These are phyloP conservation scores for Anoplophora glabripennis DNA, from an alignment of 1,140 invertebrate species.

Conservation along the genomic window DNA sequence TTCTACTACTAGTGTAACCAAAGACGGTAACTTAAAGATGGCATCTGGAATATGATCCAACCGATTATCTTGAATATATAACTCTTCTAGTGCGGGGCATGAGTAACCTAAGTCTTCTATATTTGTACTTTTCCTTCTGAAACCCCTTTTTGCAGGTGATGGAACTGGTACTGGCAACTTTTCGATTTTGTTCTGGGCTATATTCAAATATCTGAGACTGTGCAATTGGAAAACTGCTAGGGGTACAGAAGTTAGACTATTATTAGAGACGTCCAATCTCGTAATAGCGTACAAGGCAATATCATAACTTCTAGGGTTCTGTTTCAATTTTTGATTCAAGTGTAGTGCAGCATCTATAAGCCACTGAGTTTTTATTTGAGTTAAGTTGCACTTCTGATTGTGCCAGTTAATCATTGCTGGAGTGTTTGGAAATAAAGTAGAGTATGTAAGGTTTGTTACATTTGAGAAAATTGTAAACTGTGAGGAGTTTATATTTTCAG, in stretches of 20 bases:
- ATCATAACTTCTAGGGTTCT: constrained; percentile 66
- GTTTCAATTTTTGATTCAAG: constrained; percentile 78
- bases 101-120: constrained; percentile 54
- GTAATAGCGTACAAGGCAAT: constrained; percentile 86
- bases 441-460: constrained; percentile 69
- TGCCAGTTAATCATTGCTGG: constrained; percentile 96
- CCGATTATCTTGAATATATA: constrained; percentile 86
- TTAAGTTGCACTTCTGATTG: constrained; percentile 69
- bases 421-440: constrained; percentile 77
- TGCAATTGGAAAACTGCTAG: constrained; percentile 78
- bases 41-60: constrained; percentile 76
- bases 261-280: constrained; percentile 89
- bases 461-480: constrained; percentile 58
- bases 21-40: constrained; percentile 75
- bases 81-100: constrained; percentile 81
- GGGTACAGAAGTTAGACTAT: constrained; percentile 79
- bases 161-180: constrained; percentile 57
- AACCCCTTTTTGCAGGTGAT: constrained; percentile 43
- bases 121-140: constrained; percentile 39
- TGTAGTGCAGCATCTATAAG: constrained; percentile 77
- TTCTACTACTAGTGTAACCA: constrained; percentile 84
- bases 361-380: constrained; percentile 76
- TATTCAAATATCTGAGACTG: constrained; percentile 74
- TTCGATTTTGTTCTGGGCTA: constrained; percentile 85
- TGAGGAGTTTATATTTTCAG: constrained; percentile 58